Evolutionary conservation across 2,888 invertebrate genomes (phyloP), one percentile per base, ranked within the genome.

Genomic region (Lasius platythorax): DNA sequence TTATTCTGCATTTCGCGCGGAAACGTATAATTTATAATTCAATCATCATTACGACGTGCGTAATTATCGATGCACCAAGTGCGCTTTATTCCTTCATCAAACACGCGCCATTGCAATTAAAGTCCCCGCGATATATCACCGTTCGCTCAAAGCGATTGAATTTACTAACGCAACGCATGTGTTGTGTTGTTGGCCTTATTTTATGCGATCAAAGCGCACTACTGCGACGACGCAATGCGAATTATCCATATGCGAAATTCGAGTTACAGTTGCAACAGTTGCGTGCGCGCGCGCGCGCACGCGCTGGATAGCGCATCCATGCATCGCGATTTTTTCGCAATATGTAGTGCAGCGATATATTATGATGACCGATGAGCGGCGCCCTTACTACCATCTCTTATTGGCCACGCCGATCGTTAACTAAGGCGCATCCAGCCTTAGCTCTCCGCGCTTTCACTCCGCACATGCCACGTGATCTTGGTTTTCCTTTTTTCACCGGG

Each of bases 381-480:
- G 18, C 73, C 79, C 84, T 85, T 87, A 83, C 53, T 87, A 84
- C n/a, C 53, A 53, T 53, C 84, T 87, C 88, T 87, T 89, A 89
- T 89, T 89, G 89, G 89, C 88, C 88, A 82, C 89, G 87, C 86
- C 87, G 70, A 89, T 89, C 85, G 88, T 87, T 87, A 88, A 87
- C 82, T 63, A 84, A 89, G 89, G 84, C 85, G 89, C 76, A 85
- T 89, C 56, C 40, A 66, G 68, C 58, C 67, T n/a, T 63, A 82
- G 67, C 84, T 58, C 68, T 67, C 67, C 73, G 68, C 87, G 85
- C 90, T 90, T 90, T 90, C 90, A 90, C 90, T 89, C 76, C 61
- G n/a, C 64, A 40, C 23, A 28, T 33, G 82, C 85, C 87, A 88
- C 89, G 88, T 89, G 89, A 87, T 89, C 87, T 85, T 53, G 37